A percentile compares a stretch with the other conserved stretches of the same genome.
Conservation (phyloP, 2,888 invertebrate species). For the Brassicogethes aeneus region DNA sequence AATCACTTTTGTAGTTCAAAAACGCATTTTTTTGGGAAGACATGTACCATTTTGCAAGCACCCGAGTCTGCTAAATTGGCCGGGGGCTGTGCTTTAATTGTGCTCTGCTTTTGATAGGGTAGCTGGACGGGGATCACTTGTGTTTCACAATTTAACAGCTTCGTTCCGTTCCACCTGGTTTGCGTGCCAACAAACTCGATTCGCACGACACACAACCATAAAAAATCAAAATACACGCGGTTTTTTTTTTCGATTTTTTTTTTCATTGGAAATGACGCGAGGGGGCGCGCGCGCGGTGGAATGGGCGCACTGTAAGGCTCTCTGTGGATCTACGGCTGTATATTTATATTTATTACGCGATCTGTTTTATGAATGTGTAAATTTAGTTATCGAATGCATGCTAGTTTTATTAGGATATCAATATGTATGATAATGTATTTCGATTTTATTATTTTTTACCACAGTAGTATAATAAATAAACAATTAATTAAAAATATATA, state of each 20-base stretch:
- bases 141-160: slow-evolving; percentile 24
- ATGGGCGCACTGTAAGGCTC: slow-evolving; percentile 20
- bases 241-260: too few relatives aligned
- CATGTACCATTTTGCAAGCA: too few relatives aligned
- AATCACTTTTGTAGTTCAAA: too few relatives aligned
- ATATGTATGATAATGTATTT: slow-evolving; percentile 41
- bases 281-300: not conserved
- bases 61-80: too few relatives aligned
- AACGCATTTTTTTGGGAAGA: too few relatives aligned
- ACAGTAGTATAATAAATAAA: slow-evolving; percentile 36
- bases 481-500: slow-evolving; percentile 23
- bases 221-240: too few relatives aligned
- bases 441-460: slow-evolving; percentile 43
- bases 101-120: slow-evolving; percentile 39
- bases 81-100: too few relatives aligned
- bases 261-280: too few relatives aligned
- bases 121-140: slow-evolving; percentile 45
- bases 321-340: slow-evolving; percentile 40
- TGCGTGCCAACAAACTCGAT: too few relatives aligned
- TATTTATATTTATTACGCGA: slow-evolving; percentile 38
- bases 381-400: slow-evolving; percentile 40
- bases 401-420: slow-evolving; percentile 38
- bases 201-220: too few relatives aligned
- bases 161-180: too few relatives aligned
- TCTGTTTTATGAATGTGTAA: slow-evolving; percentile 37